phyloP scores from a whole-genome alignment of 1,140 invertebrate species.

The Bombus cullumanus region DNA sequence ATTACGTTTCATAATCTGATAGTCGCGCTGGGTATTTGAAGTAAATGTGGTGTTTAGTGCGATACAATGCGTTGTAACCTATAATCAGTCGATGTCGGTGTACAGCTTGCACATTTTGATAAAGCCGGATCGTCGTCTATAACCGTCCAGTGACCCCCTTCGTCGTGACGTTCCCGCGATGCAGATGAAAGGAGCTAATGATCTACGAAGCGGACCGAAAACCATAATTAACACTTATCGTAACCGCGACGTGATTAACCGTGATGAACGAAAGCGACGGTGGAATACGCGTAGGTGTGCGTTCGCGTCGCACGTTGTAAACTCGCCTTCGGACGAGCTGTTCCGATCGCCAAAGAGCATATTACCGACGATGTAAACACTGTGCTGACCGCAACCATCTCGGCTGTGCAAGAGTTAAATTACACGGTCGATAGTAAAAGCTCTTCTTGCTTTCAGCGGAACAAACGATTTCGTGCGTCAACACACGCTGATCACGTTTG shows the following conservation, averaged over 20 bases:
- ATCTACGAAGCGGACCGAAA: conserved; percentile 62
- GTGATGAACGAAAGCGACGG: conserved; percentile 63
- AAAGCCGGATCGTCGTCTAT: conserved; percentile 43
- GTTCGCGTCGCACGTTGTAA: conserved; percentile 14
- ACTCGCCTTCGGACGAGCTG: conserved; percentile 3
- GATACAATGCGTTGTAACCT: conserved; percentile 42
- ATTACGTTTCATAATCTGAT: neutral
- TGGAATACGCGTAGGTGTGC: conserved; percentile 63
- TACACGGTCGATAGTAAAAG: conserved; percentile 41
- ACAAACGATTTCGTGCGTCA: conserved; percentile 16
- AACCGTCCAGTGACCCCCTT: conserved; percentile 34
- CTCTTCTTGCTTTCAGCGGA: conserved; percentile 18
- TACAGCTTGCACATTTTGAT: conserved; percentile 65
- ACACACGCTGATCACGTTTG: conserved; percentile 1
- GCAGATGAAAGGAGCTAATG: conserved; percentile 68
- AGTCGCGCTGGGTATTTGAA: neutral
- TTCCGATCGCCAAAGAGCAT: conserved; percentile 43
- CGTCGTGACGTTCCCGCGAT: conserved; percentile 42
- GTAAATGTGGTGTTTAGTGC: conserved; percentile 18
- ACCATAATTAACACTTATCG: conserved; percentile 67
- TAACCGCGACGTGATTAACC: conserved; percentile 64
- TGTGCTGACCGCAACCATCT: conserved; percentile 28
- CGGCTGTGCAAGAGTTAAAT: conserved; percentile 28
- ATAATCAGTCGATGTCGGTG: conserved; percentile 14
- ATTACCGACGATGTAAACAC: conserved; percentile 33